Evolutionary conservation across 2,113 vertebrate species (phyloP).

Genomic region (Apaloderma vittatum): DNA sequence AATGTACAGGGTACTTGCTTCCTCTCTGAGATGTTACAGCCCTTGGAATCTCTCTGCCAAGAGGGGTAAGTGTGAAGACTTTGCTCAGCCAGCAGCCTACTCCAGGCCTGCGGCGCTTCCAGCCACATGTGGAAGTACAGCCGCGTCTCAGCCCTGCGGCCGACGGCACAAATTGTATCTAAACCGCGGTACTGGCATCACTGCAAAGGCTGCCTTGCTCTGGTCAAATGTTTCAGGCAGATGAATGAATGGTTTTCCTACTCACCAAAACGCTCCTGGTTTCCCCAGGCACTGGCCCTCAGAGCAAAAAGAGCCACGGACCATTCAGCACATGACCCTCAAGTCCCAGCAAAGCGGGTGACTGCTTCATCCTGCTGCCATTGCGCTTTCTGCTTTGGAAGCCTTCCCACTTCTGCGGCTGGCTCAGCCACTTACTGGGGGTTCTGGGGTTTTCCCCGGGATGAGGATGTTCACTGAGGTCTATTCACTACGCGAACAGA

Average conservation of each 20-base stretch:
- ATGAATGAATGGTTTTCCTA: neutral
- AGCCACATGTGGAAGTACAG: neutral
- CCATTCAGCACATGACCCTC: neutral
- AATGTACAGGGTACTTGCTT: neutral
- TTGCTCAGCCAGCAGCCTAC: neutral
- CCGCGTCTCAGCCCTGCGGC: neutral
- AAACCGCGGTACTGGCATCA: neutral
- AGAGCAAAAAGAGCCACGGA: neutral
- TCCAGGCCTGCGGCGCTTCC: neutral
- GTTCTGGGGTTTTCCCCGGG: constrained; percentile 16
- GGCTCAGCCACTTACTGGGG: neutral
- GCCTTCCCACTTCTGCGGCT: neutral
- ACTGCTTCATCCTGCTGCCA: neutral
- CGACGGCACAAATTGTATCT: neutral
- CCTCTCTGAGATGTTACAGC: neutral
- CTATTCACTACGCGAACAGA: neutral
- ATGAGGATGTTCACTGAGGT: neutral
- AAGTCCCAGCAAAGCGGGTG: neutral
- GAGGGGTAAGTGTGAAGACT: neutral
- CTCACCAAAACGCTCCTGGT: neutral
- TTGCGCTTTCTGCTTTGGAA: neutral
- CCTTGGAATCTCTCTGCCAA: neutral
- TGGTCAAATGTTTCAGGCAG: neutral
- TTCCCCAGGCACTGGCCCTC: neutral
- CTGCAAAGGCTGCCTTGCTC: neutral